Base-by-base conservation (phyloP, 1,140 invertebrate species). In the Chironomus tepperi region DNA sequence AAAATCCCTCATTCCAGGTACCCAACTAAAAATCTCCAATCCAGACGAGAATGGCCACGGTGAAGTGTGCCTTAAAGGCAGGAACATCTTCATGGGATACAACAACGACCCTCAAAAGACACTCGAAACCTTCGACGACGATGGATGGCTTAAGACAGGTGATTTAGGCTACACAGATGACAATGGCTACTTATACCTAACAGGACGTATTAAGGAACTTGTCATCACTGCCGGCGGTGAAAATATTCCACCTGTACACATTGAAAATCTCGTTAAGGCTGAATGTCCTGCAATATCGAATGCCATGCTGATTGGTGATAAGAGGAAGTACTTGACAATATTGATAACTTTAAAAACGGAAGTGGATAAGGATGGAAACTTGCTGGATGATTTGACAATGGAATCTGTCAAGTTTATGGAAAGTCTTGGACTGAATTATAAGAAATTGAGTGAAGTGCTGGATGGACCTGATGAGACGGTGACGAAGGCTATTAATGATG, bases 151-250 rank as follows among this genome's bases (percentile, higher is more conserved):
- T 21, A 89, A 90, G 77, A 89, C 89, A 7, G 93, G 93, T 9
- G 93, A 96, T 81, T 80, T 94, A 15, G 93, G 92, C 12, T 86
- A 84, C 78, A 81, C 90, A 3, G 92, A 94, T 80, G 83, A 84
- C 24, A 84, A 90, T 77, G 89, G 89, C 34, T 89, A 88, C 78
- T 79, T 95, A 1, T 90, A 87, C 76, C 89, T 95, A 74, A 95
- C 93, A 24, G 93, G 93, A 72, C 86, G 91, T 80, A 87, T 90
- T 75, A 93, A 92, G 87, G 93, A 94, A 80, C 78, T 96, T 10
- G 84, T 96, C 7, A 95, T 95, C 75, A 96, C 94, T 12, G 93
- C 93, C 74, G 94, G 94, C 18, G 94, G 94, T 67, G 93, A 96
- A 84, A 96, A 96, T 81, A 85, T 96, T 74, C 87, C 93, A 42